A percentile compares a stretch with the other conserved stretches of the same genome.
Evolutionary conservation across 2,888 invertebrate species (phyloP).

Genomic region (Habrosyne pyritoides): DNA sequence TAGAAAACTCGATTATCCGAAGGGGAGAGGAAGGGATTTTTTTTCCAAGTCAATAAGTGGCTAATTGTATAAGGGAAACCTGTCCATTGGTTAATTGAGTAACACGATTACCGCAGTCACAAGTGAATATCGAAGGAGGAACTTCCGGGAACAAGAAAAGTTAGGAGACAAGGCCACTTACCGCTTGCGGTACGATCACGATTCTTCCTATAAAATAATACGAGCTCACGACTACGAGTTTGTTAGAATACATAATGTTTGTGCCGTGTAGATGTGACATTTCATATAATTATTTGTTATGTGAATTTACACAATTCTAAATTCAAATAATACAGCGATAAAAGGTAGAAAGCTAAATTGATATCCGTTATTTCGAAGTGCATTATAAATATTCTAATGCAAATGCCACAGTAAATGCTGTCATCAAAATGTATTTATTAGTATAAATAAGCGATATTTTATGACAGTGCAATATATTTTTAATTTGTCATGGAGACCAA

Average conservation of each 20-base stretch:
- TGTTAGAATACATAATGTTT: conserved; percentile 14
- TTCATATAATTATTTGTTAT: not conserved
- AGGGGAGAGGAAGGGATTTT: conserved; percentile 34
- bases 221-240: conserved; percentile 31
- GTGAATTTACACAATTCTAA: not conserved
- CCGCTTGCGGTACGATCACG: conserved; percentile 30
- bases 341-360: not conserved
- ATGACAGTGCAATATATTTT: not conserved
- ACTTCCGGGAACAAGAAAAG: conserved; percentile 45
- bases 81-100: conserved; percentile 72
- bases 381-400: not conserved
- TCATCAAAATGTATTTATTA: not conserved
- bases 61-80: conserved; percentile 71
- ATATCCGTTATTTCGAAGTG: not conserved
- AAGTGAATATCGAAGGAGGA: conserved; percentile 66
- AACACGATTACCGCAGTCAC: conserved; percentile 65
- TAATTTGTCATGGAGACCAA: not conserved
- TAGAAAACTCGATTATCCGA: conserved; percentile 40
- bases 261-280: not conserved
- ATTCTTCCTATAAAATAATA: conserved; percentile 28
- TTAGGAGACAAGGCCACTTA: conserved; percentile 37
- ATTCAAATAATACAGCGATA: not conserved
- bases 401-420: not conserved
- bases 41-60: conserved; percentile 60
- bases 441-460: not conserved